phyloP scores from a whole-genome alignment of 1,140 invertebrate species.

The Babylonia areolata region DNA sequence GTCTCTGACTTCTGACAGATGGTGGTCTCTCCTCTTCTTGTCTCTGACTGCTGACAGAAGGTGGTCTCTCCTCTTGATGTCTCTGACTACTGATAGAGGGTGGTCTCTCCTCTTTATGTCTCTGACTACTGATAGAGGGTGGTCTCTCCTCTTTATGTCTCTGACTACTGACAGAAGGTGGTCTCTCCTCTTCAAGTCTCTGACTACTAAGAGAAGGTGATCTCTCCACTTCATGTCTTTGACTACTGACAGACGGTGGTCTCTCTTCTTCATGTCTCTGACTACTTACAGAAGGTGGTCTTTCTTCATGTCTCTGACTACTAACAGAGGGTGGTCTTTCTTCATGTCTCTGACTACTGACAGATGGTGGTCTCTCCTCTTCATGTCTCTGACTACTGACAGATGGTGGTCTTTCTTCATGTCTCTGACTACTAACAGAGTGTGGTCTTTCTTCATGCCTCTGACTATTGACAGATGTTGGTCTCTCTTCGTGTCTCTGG shows the following conservation, averaged over 20 bases:
- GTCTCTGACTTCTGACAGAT: not conserved
- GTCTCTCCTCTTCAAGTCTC: not conserved
- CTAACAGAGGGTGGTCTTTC: too few relatives aligned
- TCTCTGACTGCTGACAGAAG: not conserved
- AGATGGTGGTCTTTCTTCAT: too few relatives aligned
- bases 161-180: not conserved
- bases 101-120: not conserved
- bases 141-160: not conserved
- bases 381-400: too few relatives aligned
- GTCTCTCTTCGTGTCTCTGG: too few relatives aligned
- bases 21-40: not conserved
- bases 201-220: not conserved
- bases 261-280: not conserved
- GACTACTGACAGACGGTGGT: not conserved
- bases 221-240: not conserved
- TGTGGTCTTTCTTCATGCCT: too few relatives aligned
- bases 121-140: not conserved
- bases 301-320: not conserved
- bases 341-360: too few relatives aligned
- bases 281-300: not conserved
- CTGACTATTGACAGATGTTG: too few relatives aligned
- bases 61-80: not conserved
- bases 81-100: not conserved
- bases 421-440: too few relatives aligned
- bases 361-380: too few relatives aligned